Evolutionary conservation across 2,888 invertebrate species (phyloP), one percentile per base, ranked within the genome.

Genomic region (Archaeoteleia sp.): DNA sequence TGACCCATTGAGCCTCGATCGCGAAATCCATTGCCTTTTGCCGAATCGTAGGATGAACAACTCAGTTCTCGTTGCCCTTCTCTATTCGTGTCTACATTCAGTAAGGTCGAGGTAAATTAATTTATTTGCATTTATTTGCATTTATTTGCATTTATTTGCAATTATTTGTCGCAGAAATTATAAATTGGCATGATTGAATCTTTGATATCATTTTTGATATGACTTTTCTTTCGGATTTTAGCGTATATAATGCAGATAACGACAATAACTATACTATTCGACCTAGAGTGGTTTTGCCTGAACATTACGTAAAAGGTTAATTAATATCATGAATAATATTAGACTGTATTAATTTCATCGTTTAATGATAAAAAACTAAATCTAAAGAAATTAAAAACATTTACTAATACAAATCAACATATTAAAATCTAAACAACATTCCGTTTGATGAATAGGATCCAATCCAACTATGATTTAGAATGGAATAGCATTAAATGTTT

Each of bases 281-380:
- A 80, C 91, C 92, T 8, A 87, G 91, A 75, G 90, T 91, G 60
- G 90, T 92, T 69, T 84, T 91, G 72, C 92, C 93, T 25, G 90
- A 92, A 79, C 89, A 89, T 85, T 93, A 93, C 87, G 90, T 92
- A 61, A 93, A 93, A 90, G 92, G 92, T 92, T 87, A 80, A 71
- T 58, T 9, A 15, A 45, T 17, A n/a, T 30, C 15, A 12, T 8
- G 6, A 23, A 23, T 40, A 1, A 15, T 12, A 30, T 15, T 30
- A 45, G 9, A 12, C 4, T 6, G 5, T 10, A 32, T 20, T 13
- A 20, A 43, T 48, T n/a, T n/a, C n/a, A n/a, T n/a, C n/a, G n/a
- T n/a, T n/a, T n/a, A n/a, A n/a, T n/a, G n/a, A n/a, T n/a, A n/a
- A n/a, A n/a, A n/a, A n/a, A n/a, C n/a, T n/a, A n/a, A n/a, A n/a